Evolutionary conservation across 2,797 vertebrate genomes (phyloP).

Genomic region (Hydrocynus forskahlii): DNA sequence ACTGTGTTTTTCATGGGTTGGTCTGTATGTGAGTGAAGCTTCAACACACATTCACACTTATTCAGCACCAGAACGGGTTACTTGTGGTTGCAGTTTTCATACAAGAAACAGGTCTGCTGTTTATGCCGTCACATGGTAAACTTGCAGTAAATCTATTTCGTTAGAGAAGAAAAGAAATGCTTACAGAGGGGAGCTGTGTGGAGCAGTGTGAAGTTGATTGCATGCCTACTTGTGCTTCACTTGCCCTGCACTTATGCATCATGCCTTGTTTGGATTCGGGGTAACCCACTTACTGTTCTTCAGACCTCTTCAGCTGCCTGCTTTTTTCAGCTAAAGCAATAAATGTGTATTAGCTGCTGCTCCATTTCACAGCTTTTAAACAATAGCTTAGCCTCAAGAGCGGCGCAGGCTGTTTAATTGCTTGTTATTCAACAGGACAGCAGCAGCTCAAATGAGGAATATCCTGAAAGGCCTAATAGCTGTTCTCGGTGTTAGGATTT

Average conservation of each 20-base stretch:
- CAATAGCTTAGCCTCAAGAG: not conserved
- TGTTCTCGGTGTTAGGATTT: not conserved
- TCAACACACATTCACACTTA: no score
- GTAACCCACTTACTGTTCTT: not conserved
- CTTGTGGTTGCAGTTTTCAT: no score
- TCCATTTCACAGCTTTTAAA: slow-evolving; percentile 49
- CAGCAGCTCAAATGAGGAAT: not conserved
- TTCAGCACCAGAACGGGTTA: no score
- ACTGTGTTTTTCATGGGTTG: no score
- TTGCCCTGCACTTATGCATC: not conserved
- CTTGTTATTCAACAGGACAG: not conserved
- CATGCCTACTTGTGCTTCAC: not conserved
- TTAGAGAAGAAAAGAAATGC: not conserved
- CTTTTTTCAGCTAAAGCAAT: slow-evolving; percentile 3
- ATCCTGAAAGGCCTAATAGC: not conserved
- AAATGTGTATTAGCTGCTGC: slow-evolving; percentile 19
- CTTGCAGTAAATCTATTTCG: not conserved
- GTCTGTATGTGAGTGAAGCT: no score
- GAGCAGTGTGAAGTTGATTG: not conserved
- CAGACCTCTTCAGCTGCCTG: not conserved
- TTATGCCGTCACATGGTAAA: no score
- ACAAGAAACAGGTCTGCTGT: no score
- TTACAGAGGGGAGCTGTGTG: not conserved
- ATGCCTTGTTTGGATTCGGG: not conserved
- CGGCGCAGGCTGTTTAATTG: not conserved